Percentiles rank a stretch among this genome's conserved stretches.
Evolutionary conservation across 2,797 vertebrate species (phyloP).

Genomic region (Harpagifer antarcticus): DNA sequence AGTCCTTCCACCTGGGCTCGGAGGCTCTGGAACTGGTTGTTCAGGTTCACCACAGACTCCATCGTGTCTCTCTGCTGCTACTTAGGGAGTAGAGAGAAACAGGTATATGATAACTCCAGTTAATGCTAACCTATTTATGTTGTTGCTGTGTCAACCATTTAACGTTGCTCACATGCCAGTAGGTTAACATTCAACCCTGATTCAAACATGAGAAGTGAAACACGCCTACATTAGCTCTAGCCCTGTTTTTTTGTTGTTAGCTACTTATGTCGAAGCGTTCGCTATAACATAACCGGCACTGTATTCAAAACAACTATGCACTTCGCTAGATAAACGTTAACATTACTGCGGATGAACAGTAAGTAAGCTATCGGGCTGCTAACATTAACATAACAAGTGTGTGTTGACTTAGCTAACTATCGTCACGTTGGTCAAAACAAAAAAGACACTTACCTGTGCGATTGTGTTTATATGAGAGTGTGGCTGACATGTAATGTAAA

Average conservation of each 20-base stretch:
- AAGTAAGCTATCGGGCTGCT: neutral
- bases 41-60: conserved; percentile 87
- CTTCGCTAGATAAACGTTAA: neutral
- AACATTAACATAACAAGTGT: neutral
- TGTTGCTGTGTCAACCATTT: neutral
- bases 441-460: conserved; percentile 40
- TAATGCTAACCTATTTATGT: neutral
- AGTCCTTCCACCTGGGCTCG: conserved; percentile 86
- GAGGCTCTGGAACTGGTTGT: conserved; percentile 89
- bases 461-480: neutral
- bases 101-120: too few species aligned
- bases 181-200: neutral
- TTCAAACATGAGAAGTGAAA: neutral
- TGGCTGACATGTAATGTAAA: conserved; percentile 10
- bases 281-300: neutral
- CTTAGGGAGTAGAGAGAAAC: neutral
- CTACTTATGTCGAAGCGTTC: neutral
- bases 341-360: neutral
- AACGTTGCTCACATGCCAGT: neutral
- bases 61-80: conserved; percentile 70
- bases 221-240: neutral
- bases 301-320: neutral
- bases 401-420: neutral
- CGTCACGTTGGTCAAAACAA: neutral
- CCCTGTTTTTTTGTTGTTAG: too few species aligned